These are phyloP conservation scores for Drosophila lutescens DNA, from an alignment of 2,888 invertebrate species.

Conservation along the genomic window DNA sequence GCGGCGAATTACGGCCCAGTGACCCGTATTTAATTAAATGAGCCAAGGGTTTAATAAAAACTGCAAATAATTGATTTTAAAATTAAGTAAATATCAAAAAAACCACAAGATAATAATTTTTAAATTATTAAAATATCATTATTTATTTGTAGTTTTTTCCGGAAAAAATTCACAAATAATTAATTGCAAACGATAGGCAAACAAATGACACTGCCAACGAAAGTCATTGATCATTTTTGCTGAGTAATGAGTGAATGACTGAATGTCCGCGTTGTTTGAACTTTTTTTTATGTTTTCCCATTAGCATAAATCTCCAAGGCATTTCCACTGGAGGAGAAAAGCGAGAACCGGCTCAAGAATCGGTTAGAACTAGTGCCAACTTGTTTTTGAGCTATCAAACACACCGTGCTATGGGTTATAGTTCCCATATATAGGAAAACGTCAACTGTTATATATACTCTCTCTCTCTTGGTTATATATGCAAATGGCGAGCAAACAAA, in stretches of 20 bases:
- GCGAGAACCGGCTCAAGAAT: constrained; percentile 25
- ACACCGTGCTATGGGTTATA: background rate
- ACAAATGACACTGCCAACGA: background rate
- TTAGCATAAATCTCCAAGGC: constrained; percentile 20
- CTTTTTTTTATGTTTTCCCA: constrained; percentile 17
- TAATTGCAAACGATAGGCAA: background rate
- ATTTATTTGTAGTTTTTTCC: background rate
- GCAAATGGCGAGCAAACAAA: constrained; percentile 36
- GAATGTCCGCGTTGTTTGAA: constrained; percentile 13
- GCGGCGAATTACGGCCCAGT: constrained; percentile 14
- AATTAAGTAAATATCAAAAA: background rate
- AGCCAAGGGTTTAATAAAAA: constrained; percentile 7
- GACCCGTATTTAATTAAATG: constrained; percentile 25
- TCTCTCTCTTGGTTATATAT: background rate
- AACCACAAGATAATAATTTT: too few relatives aligned
- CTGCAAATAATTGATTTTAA: constrained; percentile 3
- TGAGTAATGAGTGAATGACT: background rate
- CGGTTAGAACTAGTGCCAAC: constrained; percentile 22
- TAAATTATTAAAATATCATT: too few relatives aligned
- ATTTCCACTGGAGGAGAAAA: constrained; percentile 4
- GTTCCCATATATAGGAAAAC: background rate
- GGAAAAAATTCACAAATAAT: background rate
- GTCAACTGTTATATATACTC: constrained; percentile 1
- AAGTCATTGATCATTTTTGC: background rate
- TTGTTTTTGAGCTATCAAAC: constrained; percentile 13